Percentiles rank a stretch among this genome's conserved stretches.
Conservation (phyloP, 2,888 invertebrate species). For the Ectobius pallidus region DNA sequence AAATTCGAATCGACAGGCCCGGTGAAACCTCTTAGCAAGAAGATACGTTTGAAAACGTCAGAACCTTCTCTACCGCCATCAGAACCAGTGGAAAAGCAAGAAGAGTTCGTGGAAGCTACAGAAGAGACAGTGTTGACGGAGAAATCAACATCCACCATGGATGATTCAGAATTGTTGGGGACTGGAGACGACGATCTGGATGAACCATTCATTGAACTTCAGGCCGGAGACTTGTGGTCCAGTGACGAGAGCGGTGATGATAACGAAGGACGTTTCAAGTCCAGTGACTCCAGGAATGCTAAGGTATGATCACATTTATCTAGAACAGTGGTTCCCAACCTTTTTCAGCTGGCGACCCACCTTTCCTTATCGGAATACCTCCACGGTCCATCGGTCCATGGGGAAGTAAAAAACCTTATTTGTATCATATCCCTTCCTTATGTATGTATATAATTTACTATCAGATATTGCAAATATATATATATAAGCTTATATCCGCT, state of each 20-base stretch:
- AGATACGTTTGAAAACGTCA: conserved; percentile 56
- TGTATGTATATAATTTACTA: too few relatives aligned
- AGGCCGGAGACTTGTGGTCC: conserved; percentile 50
- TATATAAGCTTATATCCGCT: too few relatives aligned
- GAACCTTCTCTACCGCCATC: not conserved
- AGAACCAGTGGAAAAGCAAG: not conserved
- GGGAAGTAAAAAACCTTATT: too few relatives aligned
- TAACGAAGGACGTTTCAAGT: conserved; percentile 55
- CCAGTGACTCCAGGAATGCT: conserved; percentile 1
- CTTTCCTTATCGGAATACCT: too few relatives aligned
- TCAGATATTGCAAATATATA: too few relatives aligned
- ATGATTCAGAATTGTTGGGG: conserved; percentile 36
- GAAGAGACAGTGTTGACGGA: not conserved
- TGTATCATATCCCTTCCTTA: too few relatives aligned
- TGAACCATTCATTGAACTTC: conserved; percentile 37
- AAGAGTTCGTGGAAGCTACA: not conserved
- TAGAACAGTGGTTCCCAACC: too few relatives aligned
- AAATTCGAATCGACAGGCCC: conserved; percentile 60
- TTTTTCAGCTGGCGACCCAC: too few relatives aligned
- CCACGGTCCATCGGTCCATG: too few relatives aligned
- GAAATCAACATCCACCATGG: conserved; percentile 23
- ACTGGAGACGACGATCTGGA: conserved; percentile 41
- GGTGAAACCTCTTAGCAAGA: conserved; percentile 57
- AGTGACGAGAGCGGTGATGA: conserved; percentile 55
- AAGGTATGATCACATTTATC: too few relatives aligned